These are phyloP conservation scores for Chinchilla lanigera DNA, from an alignment of 2,113 vertebrate species.

Conservation along the genomic window DNA sequence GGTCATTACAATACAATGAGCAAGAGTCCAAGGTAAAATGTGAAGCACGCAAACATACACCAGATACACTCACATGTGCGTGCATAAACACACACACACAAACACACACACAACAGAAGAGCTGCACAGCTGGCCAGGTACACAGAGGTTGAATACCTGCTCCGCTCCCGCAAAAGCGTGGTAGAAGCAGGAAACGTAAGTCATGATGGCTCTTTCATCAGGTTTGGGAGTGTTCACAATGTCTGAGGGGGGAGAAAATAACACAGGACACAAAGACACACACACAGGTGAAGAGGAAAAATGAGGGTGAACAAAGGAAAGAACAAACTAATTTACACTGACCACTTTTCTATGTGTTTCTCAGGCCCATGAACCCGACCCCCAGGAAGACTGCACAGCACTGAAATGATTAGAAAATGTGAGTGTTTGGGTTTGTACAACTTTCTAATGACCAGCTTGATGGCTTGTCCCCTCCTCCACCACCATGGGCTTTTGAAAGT, in stretches of 20 bases:
- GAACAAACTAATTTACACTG: background rate
- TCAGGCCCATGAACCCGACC: background rate
- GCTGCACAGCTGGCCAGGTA: conserved; percentile 66
- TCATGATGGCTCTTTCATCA: conserved; percentile 99
- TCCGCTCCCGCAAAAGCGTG: conserved; percentile 99
- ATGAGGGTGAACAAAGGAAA: conserved; percentile 72
- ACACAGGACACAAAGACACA: conserved; percentile 69
- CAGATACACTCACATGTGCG: background rate
- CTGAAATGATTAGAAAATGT: conserved; percentile 14
- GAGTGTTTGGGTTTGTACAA: background rate
- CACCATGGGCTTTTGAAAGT: background rate
- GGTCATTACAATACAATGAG: background rate
- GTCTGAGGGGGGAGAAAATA: conserved; percentile 87
- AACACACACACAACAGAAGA: conserved; percentile 56
- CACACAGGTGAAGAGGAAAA: conserved; percentile 70
- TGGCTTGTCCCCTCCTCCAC: background rate
- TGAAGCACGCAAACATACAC: conserved; percentile 49
- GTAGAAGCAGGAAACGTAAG: conserved; percentile 99
- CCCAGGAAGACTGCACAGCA: background rate
- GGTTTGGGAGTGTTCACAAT: conserved; percentile 99
- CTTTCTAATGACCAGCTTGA: background rate
- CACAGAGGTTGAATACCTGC: conserved; percentile 90
- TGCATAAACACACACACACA: background rate
- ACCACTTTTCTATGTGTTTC: conserved; percentile 4
- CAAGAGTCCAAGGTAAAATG: conserved; percentile 49